phyloP scores from a whole-genome alignment of 2,888 invertebrate genomes.

The Pecten maximus region DNA sequence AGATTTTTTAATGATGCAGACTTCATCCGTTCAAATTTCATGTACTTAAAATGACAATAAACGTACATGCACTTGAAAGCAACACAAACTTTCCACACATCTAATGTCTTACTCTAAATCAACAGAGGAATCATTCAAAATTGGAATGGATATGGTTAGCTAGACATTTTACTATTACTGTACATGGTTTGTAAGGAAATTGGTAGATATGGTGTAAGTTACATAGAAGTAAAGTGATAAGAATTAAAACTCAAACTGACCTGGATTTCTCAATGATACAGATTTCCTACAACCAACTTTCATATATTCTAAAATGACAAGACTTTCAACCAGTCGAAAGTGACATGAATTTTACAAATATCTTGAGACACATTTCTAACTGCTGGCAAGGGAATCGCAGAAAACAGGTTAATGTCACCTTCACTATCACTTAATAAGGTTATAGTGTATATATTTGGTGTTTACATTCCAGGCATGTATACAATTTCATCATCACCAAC shows the following conservation, averaged over 20 bases:
- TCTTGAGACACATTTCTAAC: neutral
- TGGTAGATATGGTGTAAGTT: too few relatives aligned
- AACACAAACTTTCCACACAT: too few relatives aligned
- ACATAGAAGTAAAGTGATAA: neutral
- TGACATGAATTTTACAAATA: neutral
- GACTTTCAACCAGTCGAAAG: neutral
- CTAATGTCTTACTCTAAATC: too few relatives aligned
- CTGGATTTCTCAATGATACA: neutral
- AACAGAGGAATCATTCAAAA: too few relatives aligned
- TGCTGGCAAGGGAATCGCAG: neutral
- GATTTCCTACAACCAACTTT: neutral
- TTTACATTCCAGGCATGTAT: neutral
- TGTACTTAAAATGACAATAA: neutral
- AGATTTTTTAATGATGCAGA: neutral
- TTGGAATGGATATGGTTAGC: too few relatives aligned
- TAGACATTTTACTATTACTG: too few relatives aligned
- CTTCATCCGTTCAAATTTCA: neutral
- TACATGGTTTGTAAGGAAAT: too few relatives aligned
- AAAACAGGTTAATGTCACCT: neutral
- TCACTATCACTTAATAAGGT: too few relatives aligned
- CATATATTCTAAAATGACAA: neutral
- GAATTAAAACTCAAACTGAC: neutral
- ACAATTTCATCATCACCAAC: neutral
- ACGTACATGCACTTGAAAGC: too few relatives aligned
- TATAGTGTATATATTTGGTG: neutral